These are phyloP conservation scores for Stictonetta naevosa DNA, from an alignment of 2,113 vertebrate species.

Conservation along the genomic window DNA sequence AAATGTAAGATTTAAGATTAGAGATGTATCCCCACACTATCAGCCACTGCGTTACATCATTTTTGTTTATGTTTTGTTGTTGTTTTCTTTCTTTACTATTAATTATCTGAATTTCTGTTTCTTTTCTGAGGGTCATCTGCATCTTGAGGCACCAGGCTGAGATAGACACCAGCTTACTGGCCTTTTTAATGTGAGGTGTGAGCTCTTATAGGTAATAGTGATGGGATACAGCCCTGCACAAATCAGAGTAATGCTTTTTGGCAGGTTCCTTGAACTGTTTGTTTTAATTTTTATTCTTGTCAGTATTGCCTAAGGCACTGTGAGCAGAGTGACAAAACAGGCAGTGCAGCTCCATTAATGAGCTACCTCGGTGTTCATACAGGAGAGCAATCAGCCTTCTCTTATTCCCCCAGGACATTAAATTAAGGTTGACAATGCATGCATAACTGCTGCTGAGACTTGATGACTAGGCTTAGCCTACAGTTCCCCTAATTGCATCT, in stretches of 20 bases:
- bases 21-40: not conserved
- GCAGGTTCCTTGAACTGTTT: not conserved
- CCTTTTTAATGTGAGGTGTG: not conserved
- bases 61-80: not conserved
- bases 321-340: constrained; percentile 9
- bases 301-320: not conserved
- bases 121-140: not conserved
- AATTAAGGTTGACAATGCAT: constrained; percentile 4
- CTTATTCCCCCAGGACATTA: constrained; percentile 6
- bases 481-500: not conserved
- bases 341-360: constrained; percentile 13
- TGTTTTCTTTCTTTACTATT: not conserved
- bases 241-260: not conserved
- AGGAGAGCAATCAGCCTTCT: not conserved
- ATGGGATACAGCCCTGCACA: not conserved
- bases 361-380: not conserved
- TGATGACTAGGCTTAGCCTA: not conserved
- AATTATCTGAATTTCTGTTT: not conserved
- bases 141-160: not conserved
- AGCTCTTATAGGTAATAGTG: not conserved
- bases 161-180: not conserved
- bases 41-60: not conserved
- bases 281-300: constrained; percentile 30
- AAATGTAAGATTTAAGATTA: not conserved
- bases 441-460: not conserved